phyloP scores from a whole-genome alignment of 2,888 invertebrate species.

The Harmothoe impar region DNA sequence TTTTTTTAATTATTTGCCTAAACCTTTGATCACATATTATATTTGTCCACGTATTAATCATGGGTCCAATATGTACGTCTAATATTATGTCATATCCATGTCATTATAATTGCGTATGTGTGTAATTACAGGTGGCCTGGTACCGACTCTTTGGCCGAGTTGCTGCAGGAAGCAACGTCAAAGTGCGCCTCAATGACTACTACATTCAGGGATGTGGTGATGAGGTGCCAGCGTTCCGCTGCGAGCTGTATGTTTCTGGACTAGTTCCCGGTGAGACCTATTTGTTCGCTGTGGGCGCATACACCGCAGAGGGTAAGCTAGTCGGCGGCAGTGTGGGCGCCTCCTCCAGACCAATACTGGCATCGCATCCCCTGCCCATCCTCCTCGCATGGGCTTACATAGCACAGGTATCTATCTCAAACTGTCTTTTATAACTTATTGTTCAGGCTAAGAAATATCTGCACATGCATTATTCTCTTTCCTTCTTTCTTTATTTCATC shows the following conservation, averaged over 20 bases:
- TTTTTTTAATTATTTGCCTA: too few relatives aligned
- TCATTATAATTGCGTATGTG: too few relatives aligned
- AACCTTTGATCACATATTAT: too few relatives aligned
- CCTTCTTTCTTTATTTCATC: conserved; percentile 11
- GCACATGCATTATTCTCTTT: background rate
- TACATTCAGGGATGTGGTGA: conserved; percentile 81
- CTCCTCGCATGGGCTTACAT: conserved; percentile 82
- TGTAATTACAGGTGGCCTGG: conserved; percentile 80
- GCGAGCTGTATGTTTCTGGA: conserved; percentile 78
- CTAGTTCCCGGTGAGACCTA: conserved; percentile 81
- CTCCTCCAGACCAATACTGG: conserved; percentile 81
- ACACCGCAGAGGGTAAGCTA: conserved; percentile 81
- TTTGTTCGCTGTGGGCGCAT: conserved; percentile 83
- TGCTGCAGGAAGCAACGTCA: conserved; percentile 80
- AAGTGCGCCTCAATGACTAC: conserved; percentile 82
- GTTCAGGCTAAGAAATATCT: conserved; percentile 70
- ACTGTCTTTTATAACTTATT: conserved; percentile 69
- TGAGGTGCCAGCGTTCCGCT: conserved; percentile 79
- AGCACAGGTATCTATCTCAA: conserved; percentile 75
- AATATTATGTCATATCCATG: too few relatives aligned
- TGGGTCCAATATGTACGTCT: too few relatives aligned
- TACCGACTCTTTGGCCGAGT: conserved; percentile 81
- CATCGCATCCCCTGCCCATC: conserved; percentile 81
- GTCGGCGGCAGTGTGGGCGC: conserved; percentile 82
- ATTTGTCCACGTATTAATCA: too few relatives aligned